Evolutionary conservation across 2,888 invertebrate species (phyloP), one percentile per base, ranked within the genome.

Genomic region (Azorinus chamasolen): DNA sequence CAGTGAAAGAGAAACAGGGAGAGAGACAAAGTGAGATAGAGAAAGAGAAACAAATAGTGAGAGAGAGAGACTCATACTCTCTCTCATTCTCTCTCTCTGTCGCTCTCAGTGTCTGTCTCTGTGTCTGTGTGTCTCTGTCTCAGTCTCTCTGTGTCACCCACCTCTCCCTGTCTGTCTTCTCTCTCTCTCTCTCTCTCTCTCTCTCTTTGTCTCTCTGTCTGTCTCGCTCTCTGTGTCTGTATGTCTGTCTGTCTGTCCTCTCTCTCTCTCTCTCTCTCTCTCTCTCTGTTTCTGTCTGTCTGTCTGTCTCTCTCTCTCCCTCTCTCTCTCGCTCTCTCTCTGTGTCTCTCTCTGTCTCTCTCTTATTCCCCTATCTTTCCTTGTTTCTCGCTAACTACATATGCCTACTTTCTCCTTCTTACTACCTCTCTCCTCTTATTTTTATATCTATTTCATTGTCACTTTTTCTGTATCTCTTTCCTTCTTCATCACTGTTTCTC

Each of bases 21-120:
- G 48, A 46, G 48, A 46, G 48, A 46, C n/a, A 46, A 20, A 46
- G 48, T n/a, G 48, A 46, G 48, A n/a, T 16, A 46, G n/a, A 46
- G 48, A 46, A 20, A 46, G 48, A 46, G 48, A 46, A 20, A 46
- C 6, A 46, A 6, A n/a, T 16, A n/a, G 18, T 8, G 48, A 46
- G 48, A 46, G 48, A n/a, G 10, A 46, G 48, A 46, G 10, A 46
- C n/a, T n/a, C 12, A 46, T 8, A 46, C 37, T 55, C 37, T 14
- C 5, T 18, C 8, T 16, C 18, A 12, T 18, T 39, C 39, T 39
- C n/a, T 25, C 39, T 37, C 37, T 25, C 22, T 39, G 12, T 20
- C 22, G 12, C 20, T 14, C 48, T 50, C n/a, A 12, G 32, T 45
- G 24, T 45, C 59, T 24, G 24, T 45, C 45, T 46, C 59, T 22